Percentiles rank a stretch among this genome's conserved stretches.
Conservation (phyloP, 2,797 vertebrate genomes). For the Heterohyrax brucei region DNA sequence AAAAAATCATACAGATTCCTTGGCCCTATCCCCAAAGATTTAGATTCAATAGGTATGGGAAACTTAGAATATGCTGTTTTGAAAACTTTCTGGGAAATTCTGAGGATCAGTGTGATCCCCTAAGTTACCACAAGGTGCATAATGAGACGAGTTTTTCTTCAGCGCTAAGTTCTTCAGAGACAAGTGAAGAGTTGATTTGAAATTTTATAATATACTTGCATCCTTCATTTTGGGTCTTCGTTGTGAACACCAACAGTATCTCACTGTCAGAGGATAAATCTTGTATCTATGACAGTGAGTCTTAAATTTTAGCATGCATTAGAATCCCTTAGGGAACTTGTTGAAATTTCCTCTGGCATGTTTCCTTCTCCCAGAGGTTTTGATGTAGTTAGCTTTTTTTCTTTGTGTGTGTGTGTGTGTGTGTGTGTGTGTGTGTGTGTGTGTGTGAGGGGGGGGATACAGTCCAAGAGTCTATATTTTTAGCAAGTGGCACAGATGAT, state of each 20-base stretch:
- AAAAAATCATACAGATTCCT: not conserved
- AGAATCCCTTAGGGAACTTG: not conserved
- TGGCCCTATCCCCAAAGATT: not conserved
- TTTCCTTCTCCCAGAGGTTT: slow-evolving; percentile 6
- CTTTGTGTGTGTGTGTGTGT: too few relatives aligned
- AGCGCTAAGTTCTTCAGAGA: not conserved
- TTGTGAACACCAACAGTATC: slow-evolving; percentile 20
- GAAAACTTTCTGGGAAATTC: slow-evolving; percentile 23
- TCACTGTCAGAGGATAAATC: slow-evolving; percentile 47
- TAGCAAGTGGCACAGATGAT: not conserved
- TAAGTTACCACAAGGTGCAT: slow-evolving; percentile 1
- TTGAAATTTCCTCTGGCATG: slow-evolving; percentile 40
- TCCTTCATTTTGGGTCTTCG: not conserved
- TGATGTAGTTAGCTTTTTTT: not conserved
- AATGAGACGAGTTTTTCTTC: not conserved
- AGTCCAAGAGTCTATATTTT: slow-evolving; percentile 27
- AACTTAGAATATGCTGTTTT: not conserved
- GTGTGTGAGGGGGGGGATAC: not conserved
- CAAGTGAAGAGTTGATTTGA: not conserved
- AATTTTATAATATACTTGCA: not conserved
- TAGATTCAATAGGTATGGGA: not conserved
- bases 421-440: too few relatives aligned
- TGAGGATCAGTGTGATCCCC: slow-evolving; percentile 11
- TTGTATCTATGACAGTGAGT: not conserved
- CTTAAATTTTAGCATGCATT: not conserved